Evolutionary conservation across 2,113 vertebrate species (phyloP).

Genomic region (Potamarius usumacintae): DNA sequence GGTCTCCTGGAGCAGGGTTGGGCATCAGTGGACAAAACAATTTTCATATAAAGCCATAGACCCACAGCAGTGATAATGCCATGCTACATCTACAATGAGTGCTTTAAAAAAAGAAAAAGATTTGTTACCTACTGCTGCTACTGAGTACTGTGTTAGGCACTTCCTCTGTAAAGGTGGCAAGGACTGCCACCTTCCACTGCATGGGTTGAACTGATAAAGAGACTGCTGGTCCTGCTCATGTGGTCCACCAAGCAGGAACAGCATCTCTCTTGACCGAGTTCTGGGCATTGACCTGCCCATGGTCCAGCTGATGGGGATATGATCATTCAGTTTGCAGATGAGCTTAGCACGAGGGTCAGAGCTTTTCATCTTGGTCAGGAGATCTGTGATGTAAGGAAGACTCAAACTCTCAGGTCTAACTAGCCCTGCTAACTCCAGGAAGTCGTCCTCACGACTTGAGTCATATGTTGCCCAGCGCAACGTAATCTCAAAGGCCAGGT

Average conservation of each 20-base stretch:
- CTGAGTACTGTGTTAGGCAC: constrained; percentile 84
- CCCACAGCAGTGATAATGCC: neutral
- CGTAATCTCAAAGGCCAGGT: constrained; percentile 77
- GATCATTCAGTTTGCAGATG: constrained; percentile 74
- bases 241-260: constrained; percentile 82
- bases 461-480: constrained; percentile 80
- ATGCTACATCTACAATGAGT: neutral
- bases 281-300: constrained; percentile 54
- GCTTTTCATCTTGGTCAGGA: constrained; percentile 72
- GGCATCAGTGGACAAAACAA: neutral
- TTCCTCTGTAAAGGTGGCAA: constrained; percentile 80
- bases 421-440: constrained; percentile 76
- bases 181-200: constrained; percentile 78
- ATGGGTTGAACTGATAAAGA: constrained; percentile 80
- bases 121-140: constrained; percentile 85
- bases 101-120: neutral
- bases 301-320: constrained; percentile 77
- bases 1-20: constrained; percentile 11
- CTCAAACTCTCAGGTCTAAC: constrained; percentile 80
- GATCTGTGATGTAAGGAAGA: constrained; percentile 75
- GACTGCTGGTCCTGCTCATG: constrained; percentile 81
- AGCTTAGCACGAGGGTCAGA: constrained; percentile 74
- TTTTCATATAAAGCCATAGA: neutral
- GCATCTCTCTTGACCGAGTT: constrained; percentile 73
- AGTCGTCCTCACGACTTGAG: constrained; percentile 72